Percentiles rank a stretch among this genome's conserved stretches.
Conservation (phyloP, 1,140 invertebrate genomes). For the Contarinia nasturtii region DNA sequence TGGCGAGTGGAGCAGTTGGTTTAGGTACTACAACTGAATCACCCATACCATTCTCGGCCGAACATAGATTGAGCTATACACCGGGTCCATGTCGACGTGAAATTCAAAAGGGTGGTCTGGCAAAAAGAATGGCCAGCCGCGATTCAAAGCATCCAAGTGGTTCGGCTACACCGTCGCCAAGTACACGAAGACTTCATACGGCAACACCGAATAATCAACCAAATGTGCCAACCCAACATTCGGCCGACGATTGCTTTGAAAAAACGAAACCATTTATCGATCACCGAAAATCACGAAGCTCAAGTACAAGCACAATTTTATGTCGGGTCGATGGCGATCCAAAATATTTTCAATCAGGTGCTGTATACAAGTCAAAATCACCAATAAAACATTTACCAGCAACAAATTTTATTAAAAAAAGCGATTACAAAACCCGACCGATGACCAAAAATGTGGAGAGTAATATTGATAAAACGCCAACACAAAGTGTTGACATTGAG, state of each 20-base stretch:
- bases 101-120: neutral
- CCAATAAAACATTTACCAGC: neutral
- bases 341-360: neutral
- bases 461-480: neutral
- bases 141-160: too few species aligned
- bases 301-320: constrained; percentile 4
- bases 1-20: neutral
- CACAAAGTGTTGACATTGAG: too few species aligned
- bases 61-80: neutral
- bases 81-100: neutral
- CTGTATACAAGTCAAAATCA: neutral
- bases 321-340: neutral
- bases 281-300: constrained; percentile 4
- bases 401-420: neutral
- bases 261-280: neutral
- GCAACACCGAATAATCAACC: too few species aligned
- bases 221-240: constrained; percentile 1
- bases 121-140: too few species aligned
- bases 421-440: neutral
- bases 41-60: neutral
- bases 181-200: too few species aligned
- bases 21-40: neutral
- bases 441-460: neutral
- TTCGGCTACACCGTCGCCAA: too few species aligned
- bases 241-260: constrained; percentile 3